Percentiles rank a stretch among this genome's conserved stretches.
Conservation (phyloP, 2,888 invertebrate species). For the Imbricaverruca yamaguchii region DNA sequence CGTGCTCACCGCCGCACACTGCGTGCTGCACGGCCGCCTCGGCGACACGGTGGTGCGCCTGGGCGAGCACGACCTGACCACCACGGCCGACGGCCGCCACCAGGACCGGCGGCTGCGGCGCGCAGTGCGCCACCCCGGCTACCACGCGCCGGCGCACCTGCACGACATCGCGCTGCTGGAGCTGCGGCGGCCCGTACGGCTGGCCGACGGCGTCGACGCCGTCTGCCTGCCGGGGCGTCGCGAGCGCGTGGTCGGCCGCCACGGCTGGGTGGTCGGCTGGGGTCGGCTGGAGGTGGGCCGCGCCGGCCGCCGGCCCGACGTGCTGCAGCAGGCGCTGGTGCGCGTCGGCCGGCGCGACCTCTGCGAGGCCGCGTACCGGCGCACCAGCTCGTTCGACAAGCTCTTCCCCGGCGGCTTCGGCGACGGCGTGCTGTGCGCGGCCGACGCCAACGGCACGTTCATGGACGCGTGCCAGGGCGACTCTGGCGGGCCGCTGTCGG, state of each 20-base stretch:
- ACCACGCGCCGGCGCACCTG: not conserved
- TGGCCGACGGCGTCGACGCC: constrained; percentile 25
- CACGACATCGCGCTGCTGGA: constrained; percentile 31
- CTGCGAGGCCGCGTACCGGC: not conserved
- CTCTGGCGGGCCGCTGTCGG: constrained; percentile 30
- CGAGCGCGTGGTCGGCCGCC: not conserved
- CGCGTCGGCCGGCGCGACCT: constrained; percentile 19
- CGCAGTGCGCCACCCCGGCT: constrained; percentile 23
- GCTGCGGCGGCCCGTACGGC: constrained; percentile 25
- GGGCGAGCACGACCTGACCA: constrained; percentile 21
- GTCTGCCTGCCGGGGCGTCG: constrained; percentile 29
- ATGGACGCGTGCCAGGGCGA: constrained; percentile 31
- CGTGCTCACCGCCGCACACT: constrained; percentile 29
- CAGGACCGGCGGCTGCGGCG: not conserved
- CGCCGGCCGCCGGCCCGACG: not conserved
- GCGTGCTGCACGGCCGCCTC: not conserved
- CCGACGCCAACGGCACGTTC: not conserved
- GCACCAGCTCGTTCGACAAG: not conserved
- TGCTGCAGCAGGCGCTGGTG: constrained; percentile 25
- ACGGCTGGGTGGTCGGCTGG: constrained; percentile 23
- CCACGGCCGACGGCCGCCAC: not conserved
- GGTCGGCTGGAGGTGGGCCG: constrained; percentile 26
- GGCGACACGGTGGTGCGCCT: constrained; percentile 21
- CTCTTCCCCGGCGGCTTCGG: constrained; percentile 10
- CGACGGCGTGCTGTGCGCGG: constrained; percentile 28